Conservation (phyloP, 2,113 vertebrate genomes). For the Rhinopomastus cyanomelas region DNA sequence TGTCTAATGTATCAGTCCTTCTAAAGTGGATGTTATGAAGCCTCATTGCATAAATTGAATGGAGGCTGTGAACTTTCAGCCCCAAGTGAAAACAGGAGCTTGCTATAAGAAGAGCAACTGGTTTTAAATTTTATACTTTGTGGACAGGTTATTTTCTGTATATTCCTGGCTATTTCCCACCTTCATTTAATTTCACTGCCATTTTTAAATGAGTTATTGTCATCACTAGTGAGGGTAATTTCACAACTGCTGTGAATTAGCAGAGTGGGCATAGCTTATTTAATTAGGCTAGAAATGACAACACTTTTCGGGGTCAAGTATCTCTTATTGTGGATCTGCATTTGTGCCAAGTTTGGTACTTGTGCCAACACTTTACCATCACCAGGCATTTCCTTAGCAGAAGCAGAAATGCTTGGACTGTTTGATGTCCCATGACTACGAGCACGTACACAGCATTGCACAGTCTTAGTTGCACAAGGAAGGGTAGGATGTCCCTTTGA, state of each 20-base stretch:
- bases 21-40: neutral
- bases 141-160: neutral
- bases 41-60: neutral
- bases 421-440: neutral
- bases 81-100: rapidly evolving
- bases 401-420: neutral
- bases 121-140: neutral
- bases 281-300: neutral
- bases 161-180: neutral
- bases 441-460: conserved; percentile 1
- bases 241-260: neutral
- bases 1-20: rapidly evolving
- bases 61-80: neutral
- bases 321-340: neutral
- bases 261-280: neutral
- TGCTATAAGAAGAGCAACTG: neutral
- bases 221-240: neutral
- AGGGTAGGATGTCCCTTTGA: conserved; percentile 24
- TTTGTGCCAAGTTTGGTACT: neutral
- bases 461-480: neutral
- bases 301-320: neutral
- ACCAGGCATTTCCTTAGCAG: neutral
- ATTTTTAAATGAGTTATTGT: neutral
- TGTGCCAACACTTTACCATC: neutral
- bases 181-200: neutral